These are phyloP conservation scores for Strix uralensis DNA, from an alignment of 2,113 vertebrate genomes.

Conservation along the genomic window DNA sequence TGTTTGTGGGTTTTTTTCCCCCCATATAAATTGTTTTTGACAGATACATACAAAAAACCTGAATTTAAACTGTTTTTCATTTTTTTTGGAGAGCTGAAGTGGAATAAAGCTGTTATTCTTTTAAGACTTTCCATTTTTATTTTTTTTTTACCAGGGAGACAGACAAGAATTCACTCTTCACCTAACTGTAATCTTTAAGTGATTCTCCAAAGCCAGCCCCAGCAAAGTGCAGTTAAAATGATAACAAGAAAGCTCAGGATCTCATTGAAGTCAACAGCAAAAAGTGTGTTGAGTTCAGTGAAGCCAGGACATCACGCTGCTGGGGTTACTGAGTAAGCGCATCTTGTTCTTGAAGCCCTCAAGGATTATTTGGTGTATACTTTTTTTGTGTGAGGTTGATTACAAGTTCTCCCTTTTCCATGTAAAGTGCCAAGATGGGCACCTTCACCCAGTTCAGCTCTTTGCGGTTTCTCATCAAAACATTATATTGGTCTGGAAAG, in stretches of 20 bases:
- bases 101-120: neutral
- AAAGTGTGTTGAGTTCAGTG: neutral
- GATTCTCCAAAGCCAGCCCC: neutral
- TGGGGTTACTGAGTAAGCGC: neutral
- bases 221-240: neutral
- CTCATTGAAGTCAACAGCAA: neutral
- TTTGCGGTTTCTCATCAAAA: neutral
- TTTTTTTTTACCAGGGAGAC: neutral
- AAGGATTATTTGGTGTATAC: neutral
- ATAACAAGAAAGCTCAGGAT: neutral
- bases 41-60: neutral
- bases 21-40: neutral
- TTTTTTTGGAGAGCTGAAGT: neutral
- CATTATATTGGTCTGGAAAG: fast-evolving
- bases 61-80: neutral
- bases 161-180: neutral
- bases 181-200: neutral
- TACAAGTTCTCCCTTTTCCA: neutral
- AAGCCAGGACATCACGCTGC: neutral
- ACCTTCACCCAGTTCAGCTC: neutral
- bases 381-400: neutral
- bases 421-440: neutral
- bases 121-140: neutral
- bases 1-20: neutral
- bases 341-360: neutral